Base-by-base conservation (phyloP, 2,113 vertebrate species). In the Phrynocephalus versicolor region DNA sequence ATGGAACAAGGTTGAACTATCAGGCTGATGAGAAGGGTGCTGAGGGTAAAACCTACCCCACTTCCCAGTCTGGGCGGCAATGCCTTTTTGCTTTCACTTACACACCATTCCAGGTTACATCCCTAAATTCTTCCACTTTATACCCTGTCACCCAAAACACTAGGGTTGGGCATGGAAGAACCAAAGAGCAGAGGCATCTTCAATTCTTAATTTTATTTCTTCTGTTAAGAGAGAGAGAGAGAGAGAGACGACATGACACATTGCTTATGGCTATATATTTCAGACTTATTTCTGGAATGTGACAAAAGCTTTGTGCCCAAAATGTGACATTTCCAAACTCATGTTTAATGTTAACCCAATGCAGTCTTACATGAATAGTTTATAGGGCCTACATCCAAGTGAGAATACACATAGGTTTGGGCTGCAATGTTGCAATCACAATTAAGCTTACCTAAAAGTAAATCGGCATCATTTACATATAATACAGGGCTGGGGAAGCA, bases 121-220 rank as follows among this genome's bases (percentile, higher is more conserved):
- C 25, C 72, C 70, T 2, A 65, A 70, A 83, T 15, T 33, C 23
- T 64, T 79, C 81, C 86, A 30, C 85, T 73, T 83, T 62, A 62
- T 13, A 75, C 30, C 0, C 0, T 82, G 82, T 89, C 92, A 62
- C 23, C 90, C 85, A 84, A 90, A 76, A 74, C 81, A 83, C 55
- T 83, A 69, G 76, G 80, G 79, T 0, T 27, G 74, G 76, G 81
- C 0, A 5, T 69, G 90, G 82, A 57, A 67, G 80, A 51, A 51
- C 5, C 10, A 51, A 51, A 51, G 45, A 51, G 45, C 45, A 51
- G 45, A 51, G 72, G 73, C 85, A 80, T 84, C 73, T 67, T 75
- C 27, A 65, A n/a, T 51, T 74, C n/a, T n/a, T n/a, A n/a, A n/a
- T n/a, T n/a, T n/a, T n/a, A n/a, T n/a, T n/a, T n/a, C 67, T 69